Base-by-base conservation (phyloP, 2,888 invertebrate species). In the Drosophila suboccidentalis region DNA sequence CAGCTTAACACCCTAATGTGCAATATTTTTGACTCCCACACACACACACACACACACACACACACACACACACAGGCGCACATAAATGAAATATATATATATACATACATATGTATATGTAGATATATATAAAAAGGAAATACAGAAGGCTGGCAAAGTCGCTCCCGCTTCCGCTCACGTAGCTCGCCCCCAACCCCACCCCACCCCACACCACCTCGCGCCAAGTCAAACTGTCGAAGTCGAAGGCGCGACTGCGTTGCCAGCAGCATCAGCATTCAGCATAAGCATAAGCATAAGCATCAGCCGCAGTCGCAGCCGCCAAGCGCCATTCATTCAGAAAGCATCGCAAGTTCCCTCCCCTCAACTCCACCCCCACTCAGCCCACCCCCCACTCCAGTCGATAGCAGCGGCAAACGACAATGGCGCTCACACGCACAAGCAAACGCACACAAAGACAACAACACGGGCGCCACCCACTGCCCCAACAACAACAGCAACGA, bases 1-100 rank as follows among this genome's bases (percentile, higher is more conserved):
- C 91, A 90, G 91, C 91, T 91, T 91, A 91, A 91, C 91, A 91
- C 91, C 87, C 91, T 84, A 90, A 90, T 90, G 90, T 90, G 89
- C 86, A 90, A 89, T 90, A 91, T 88, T 89, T 90, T 82, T 75
- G 74, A 79, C 75, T 78, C 75, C 62, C 71, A 73, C 75, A 72
- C 71, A 70, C 43, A 59, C 49, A 50, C 36, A 22, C 8, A 34
- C 66, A 72, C 74, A 74, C 69, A 70, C 39, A 59, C 47, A 74
- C 69, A 70, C 39, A 59, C 47, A 66, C 39, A 46, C 13, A 57
- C 34, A 53, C 26, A 41, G 36, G n/a, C 36, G 36, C 54, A 38
- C 49, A 50, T 19, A 49, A 44, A 50, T 55, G 49, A 63, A 74
- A 59, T 69, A 67, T 77, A 64, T 61, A 65, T 22, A 22, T 4